A percentile compares a stretch with the other conserved stretches of the same genome.
Evolutionary conservation across 1,140 invertebrate species (phyloP).

Genomic region (Tetranychus cinnabarinus): DNA sequence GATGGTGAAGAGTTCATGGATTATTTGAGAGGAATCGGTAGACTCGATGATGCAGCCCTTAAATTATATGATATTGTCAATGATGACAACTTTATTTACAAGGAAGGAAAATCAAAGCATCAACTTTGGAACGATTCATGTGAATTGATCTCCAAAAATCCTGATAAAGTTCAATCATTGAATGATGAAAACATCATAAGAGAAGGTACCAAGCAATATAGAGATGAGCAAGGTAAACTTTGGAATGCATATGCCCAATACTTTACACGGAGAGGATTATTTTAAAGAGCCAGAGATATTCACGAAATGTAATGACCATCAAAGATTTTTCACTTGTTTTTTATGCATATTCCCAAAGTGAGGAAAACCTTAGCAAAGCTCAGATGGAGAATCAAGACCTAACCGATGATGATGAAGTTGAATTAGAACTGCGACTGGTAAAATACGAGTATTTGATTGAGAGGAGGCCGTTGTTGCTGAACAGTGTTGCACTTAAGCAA

Average conservation of each 20-base stretch:
- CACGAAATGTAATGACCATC: constrained; percentile 89
- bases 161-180: constrained; percentile 62
- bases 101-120: constrained; percentile 96
- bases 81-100: constrained; percentile 85
- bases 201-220: constrained; percentile 78
- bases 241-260: constrained; percentile 98
- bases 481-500: constrained; percentile 75
- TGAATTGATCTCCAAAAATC: constrained; percentile 91
- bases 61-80: constrained; percentile 80
- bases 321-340: constrained; percentile 92
- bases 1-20: constrained; percentile 92
- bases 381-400: constrained; percentile 57
- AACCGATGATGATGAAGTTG: constrained; percentile 70
- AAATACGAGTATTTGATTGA: constrained; percentile 90
- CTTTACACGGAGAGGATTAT: constrained; percentile 84
- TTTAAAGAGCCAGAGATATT: constrained; percentile 90
- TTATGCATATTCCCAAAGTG: constrained; percentile 97
- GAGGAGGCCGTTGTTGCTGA: constrained; percentile 66
- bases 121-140: constrained; percentile 97
- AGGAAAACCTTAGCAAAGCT: constrained; percentile 72
- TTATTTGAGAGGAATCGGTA: constrained; percentile 56
- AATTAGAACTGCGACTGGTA: constrained; percentile 64
- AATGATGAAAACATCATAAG: constrained; percentile 96
- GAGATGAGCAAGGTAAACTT: constrained; percentile 88
- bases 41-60: constrained; percentile 78